Percentiles rank a stretch among this genome's conserved stretches.
phyloP scores from a whole-genome alignment of 2,113 vertebrate genomes.

The Chloropsis hardwickii region DNA sequence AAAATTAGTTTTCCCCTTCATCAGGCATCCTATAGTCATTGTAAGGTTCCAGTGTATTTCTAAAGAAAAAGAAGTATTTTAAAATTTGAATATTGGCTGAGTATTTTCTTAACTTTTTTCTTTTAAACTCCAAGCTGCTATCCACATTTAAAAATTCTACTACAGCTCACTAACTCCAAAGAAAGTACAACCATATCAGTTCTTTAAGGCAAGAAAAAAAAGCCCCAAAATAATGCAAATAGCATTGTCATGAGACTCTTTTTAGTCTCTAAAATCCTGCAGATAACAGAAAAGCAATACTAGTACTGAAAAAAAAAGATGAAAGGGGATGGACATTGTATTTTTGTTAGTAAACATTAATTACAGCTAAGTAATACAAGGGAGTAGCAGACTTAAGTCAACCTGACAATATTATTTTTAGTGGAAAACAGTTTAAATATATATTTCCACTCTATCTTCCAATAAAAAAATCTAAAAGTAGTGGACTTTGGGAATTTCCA shows the following conservation, averaged over 20 bases:
- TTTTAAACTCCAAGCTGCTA: not conserved
- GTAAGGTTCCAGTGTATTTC: not conserved
- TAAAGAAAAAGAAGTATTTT: not conserved
- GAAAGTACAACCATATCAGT: not conserved
- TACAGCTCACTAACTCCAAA: not conserved
- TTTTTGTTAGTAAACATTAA: not conserved
- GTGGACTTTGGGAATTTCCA: not conserved
- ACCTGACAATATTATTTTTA: not conserved
- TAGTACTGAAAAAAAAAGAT: not conserved
- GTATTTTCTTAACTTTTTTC: not conserved
- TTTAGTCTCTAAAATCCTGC: not conserved
- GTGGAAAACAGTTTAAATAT: not conserved
- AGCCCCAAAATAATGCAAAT: not conserved
- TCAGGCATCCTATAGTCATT: not conserved
- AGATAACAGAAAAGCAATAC: not conserved
- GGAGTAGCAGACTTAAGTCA: not conserved
- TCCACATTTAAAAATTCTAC: not conserved
- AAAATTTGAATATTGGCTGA: not conserved
- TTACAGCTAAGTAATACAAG: not conserved
- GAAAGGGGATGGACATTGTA: not conserved
- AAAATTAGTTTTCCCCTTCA: not conserved
- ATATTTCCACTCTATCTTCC: not conserved
- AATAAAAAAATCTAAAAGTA: not conserved
- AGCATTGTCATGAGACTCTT: not conserved
- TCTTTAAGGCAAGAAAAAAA: not conserved